These are phyloP conservation scores for Molossus alvarezi DNA, from an alignment of 2,797 vertebrate species.

Conservation along the genomic window DNA sequence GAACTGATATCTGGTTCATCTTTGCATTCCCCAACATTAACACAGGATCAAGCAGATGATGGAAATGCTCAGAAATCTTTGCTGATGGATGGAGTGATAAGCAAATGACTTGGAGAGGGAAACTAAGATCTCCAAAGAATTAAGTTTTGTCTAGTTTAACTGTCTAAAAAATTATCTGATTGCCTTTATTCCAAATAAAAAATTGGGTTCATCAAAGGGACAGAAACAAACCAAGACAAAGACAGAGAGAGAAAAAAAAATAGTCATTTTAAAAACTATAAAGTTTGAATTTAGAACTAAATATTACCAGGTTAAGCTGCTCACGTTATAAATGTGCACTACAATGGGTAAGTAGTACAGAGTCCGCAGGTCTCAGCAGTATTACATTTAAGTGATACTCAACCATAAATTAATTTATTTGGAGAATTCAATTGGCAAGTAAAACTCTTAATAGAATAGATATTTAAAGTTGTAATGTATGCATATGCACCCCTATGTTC, in stretches of 20 bases:
- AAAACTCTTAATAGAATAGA: constrained; percentile 32
- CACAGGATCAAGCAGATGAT: neutral
- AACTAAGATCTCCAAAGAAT: neutral
- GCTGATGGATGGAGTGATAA: neutral
- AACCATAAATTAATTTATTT: constrained; percentile 23
- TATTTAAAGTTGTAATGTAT: neutral
- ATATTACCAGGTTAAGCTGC: neutral
- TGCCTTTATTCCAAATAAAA: constrained; percentile 4
- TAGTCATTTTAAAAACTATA: neutral
- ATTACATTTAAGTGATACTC: neutral
- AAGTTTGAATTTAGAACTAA: constrained; percentile 50
- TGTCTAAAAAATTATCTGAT: neutral
- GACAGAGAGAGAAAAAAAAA: neutral
- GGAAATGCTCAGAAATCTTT: neutral
- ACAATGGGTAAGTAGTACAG: neutral
- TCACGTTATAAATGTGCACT: neutral
- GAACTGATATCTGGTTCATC: neutral
- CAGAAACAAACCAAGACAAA: neutral
- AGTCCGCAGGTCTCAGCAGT: neutral
- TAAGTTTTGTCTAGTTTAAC: neutral
- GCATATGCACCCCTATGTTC: neutral
- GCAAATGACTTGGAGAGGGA: neutral
- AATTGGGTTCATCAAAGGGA: neutral
- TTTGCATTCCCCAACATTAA: neutral
- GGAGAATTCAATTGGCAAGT: neutral